A percentile compares a stretch with the other conserved stretches of the same genome.
Evolutionary conservation across 1,140 invertebrate species (phyloP).

Genomic region (Drosophila pachea): DNA sequence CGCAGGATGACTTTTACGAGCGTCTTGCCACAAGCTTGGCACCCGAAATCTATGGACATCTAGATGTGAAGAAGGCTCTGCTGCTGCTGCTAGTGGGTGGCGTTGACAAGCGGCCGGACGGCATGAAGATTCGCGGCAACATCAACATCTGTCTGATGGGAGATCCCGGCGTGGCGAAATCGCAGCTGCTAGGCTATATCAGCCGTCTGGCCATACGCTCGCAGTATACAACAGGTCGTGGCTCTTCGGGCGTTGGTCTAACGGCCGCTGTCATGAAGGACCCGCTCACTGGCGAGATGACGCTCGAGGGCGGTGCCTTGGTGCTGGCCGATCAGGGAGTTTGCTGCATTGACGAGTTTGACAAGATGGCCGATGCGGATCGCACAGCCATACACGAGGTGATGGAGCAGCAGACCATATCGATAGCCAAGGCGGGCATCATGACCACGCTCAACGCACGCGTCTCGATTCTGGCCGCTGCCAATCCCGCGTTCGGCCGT

Average conservation of each 20-base stretch:
- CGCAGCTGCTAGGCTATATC: conserved; percentile 96
- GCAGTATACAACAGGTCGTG: conserved; percentile 98
- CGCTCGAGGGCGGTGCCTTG: conserved; percentile 97
- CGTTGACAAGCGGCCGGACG: conserved; percentile 92
- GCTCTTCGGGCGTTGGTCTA: conserved; percentile 96
- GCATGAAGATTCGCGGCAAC: conserved; percentile 93
- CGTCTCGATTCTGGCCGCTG: conserved; percentile 98
- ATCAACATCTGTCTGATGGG: conserved; percentile 99
- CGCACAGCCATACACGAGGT: conserved; percentile 99
- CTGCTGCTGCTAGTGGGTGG: conserved; percentile 96
- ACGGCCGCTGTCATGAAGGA: conserved; percentile 99
- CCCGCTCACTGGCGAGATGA: conserved; percentile 97
- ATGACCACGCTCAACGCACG: conserved; percentile 98
- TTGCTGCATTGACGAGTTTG: conserved; percentile 99
- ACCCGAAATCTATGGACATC: conserved; percentile 99
- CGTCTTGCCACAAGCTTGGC: conserved; percentile 96
- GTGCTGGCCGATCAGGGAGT: conserved; percentile 98
- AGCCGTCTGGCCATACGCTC: conserved; percentile 94
- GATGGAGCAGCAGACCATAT: conserved; percentile 99
- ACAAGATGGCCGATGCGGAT: conserved; percentile 98
- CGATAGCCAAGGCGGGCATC: conserved; percentile 99
- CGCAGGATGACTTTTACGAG: conserved; percentile 94
- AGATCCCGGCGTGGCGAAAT: conserved; percentile 99
- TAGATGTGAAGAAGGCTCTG: conserved; percentile 98
- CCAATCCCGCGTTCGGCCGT: conserved; percentile 98